Base-by-base conservation (phyloP, 2,888 invertebrate species). In the Globia sparganii region DNA sequence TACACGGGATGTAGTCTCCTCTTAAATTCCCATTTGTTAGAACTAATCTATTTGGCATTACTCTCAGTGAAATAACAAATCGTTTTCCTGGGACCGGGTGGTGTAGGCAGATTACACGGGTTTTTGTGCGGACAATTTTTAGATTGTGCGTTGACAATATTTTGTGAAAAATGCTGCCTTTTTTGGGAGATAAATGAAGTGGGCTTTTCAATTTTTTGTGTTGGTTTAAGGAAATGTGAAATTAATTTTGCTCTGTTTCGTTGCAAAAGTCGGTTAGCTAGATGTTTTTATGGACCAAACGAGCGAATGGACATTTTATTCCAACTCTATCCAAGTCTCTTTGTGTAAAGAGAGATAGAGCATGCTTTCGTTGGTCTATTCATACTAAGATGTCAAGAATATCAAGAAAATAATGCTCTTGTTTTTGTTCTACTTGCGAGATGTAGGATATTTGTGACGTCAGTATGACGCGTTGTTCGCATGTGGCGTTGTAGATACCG, bases 41-140 rank as follows among this genome's bases (percentile, higher is more conserved):
- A 67, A 70, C 77, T 80, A 80, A 80, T 80, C 78, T 80, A 78
- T 78, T 78, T 67, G 78, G n/a, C 78, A 80, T 84, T 70, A 70
- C 66, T 75, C n/a, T 18, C 43, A n/a, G 67, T 74, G 84, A 74
- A 84, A 81, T 75, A 84, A 79, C 58, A 84, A 81, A 84, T 81
- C 74, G 69, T 58, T 81, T 74, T 61, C 62, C 56, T 37, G 49
- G 61, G 31, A 31, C 56, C 80, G 80, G 80, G 25, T 80, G 80
- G 66, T 67, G 78, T 71, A 80, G 80, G 83, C 80, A 80, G 83
- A 80, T 80, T 83, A 71, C 83, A 61, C 58, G 65, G 80, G 71
- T 83, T 80, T 80, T 80, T 80, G 64, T 46, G 66, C 46, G 61
- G 83, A 62, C 66, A 80, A 83, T 70, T 78, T 77, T 61, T 56